Base-by-base conservation (phyloP, 2,797 vertebrate species). In the Poeciliopsis turneri region DNA sequence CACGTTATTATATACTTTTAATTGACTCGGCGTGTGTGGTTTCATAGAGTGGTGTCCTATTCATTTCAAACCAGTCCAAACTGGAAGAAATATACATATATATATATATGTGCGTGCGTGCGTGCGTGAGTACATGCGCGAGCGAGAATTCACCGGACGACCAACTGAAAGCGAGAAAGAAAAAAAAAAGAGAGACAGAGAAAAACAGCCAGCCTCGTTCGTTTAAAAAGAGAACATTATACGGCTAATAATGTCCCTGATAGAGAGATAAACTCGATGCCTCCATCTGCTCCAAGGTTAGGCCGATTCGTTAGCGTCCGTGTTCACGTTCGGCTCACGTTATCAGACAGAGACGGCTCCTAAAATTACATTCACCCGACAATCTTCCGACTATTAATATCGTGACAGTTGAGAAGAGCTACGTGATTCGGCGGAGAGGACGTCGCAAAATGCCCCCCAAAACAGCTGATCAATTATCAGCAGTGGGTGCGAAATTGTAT, bases 31-130 rank as follows among this genome's bases (percentile, higher is more conserved):
- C 36, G 33, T 74, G 73, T 74, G 73, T 75, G 61, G 79, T 80
- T 74, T 16, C 78, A 84, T 71, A 64, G 78, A 75, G 89, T 76
- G 45, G 79, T 79, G 81, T 90, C 86, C 86, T 79, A 89, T 91
- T 64, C 85, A 75, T 82, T 84, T 59, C 77, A 87, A 95, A 94
- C 94, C 95, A 93, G 94, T 94, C 89, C 81, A 82, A 92, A 93
- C 94, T 92, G 94, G 92, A 94, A 92, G 74, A 59, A 30, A 53
- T 2, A 53, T 9, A 53, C 9, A n/a, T 55, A 61, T 61, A 61
- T 61, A 61, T 61, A 33, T 61, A 57, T 57, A 55, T 57, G n/a
- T n/a, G n/a, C n/a, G 12, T 28, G 13, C 5, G 15, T 15, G 15
- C 13, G 28, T 30, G 28, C 13, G 90, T 88, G 88, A 88, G 80